These are phyloP conservation scores for Hydractinia symbiolongicarpus DNA, from an alignment of 30 jellyfish, hydroid and myxozoan species.

Conservation along the genomic window DNA sequence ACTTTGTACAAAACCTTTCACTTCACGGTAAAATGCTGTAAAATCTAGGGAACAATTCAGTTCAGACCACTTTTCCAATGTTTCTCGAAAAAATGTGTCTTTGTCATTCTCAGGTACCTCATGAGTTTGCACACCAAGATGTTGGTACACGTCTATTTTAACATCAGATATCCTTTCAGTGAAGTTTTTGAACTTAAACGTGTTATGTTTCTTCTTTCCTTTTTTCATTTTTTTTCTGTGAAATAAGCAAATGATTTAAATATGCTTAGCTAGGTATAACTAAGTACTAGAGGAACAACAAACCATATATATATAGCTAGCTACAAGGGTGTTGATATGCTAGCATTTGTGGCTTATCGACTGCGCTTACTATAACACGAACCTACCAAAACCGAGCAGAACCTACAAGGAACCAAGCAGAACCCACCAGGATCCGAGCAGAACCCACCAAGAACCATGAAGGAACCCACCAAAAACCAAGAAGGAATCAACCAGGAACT, in stretches of 20 bases:
- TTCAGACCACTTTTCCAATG: conserved; percentile 66
- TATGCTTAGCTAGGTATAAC: too few species aligned
- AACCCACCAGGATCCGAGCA: too few species aligned
- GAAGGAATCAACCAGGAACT: too few species aligned
- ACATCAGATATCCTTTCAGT: conserved; percentile 56
- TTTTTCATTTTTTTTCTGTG: background rate
- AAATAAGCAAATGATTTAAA: background rate
- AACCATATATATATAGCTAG: too few species aligned
- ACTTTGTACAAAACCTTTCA: conserved; percentile 47
- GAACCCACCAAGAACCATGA: too few species aligned
- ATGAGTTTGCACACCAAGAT: conserved; percentile 31
- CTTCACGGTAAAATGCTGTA: conserved; percentile 36
- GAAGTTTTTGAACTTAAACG: conserved; percentile 59
- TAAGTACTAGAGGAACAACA: too few species aligned
- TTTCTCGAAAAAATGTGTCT: conserved; percentile 80
- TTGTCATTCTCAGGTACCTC: conserved; percentile 73
- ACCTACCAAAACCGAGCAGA: too few species aligned
- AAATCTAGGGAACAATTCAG: conserved; percentile 71
- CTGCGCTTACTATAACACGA: too few species aligned
- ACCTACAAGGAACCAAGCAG: too few species aligned
- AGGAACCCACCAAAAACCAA: too few species aligned
- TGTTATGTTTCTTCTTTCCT: conserved; percentile 40
- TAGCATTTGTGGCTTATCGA: too few species aligned
- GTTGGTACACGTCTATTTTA: conserved; percentile 64
- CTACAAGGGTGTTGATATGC: too few species aligned